Evolutionary conservation across 2,797 vertebrate genomes (phyloP).

Genomic region (Chelmon rostratus): DNA sequence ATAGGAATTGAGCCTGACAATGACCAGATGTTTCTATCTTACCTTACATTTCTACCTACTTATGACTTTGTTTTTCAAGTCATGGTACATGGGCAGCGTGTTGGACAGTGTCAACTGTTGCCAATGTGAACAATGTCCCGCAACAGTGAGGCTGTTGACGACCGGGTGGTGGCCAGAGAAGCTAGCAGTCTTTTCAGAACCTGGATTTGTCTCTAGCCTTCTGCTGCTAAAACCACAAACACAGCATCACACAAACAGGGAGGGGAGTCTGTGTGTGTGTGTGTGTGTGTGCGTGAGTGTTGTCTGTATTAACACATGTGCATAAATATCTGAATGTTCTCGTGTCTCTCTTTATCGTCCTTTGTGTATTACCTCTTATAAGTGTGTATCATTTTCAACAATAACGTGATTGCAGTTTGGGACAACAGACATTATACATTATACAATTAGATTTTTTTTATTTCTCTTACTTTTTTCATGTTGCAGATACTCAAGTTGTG

Average conservation of each 20-base stretch:
- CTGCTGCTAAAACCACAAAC: conserved; percentile 82
- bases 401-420: conserved; percentile 63
- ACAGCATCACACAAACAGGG: conserved; percentile 83
- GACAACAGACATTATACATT: conserved; percentile 28
- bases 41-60: conserved; percentile 43
- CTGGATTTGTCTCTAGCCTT: conserved; percentile 92
- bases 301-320: conserved; percentile 21
- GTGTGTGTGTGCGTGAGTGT: conserved; percentile 34
- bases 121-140: conserved; percentile 46
- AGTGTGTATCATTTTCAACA: conserved; percentile 70
- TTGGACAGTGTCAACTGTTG: conserved; percentile 39
- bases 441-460: neutral
- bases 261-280: conserved; percentile 74
- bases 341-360: conserved; percentile 25
- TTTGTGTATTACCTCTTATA: conserved; percentile 20
- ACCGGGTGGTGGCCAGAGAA: conserved; percentile 74
- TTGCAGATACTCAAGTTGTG: conserved; percentile 5
- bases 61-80: conserved; percentile 47
- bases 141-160: conserved; percentile 35
- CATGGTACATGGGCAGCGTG: conserved; percentile 47
- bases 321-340: conserved; percentile 22
- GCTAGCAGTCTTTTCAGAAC: conserved; percentile 76
- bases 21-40: conserved; percentile 33
- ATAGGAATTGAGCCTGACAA: neutral
- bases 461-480: neutral